Evolutionary conservation across 2,888 invertebrate species (phyloP).

Genomic region (Nomada lathburiana): DNA sequence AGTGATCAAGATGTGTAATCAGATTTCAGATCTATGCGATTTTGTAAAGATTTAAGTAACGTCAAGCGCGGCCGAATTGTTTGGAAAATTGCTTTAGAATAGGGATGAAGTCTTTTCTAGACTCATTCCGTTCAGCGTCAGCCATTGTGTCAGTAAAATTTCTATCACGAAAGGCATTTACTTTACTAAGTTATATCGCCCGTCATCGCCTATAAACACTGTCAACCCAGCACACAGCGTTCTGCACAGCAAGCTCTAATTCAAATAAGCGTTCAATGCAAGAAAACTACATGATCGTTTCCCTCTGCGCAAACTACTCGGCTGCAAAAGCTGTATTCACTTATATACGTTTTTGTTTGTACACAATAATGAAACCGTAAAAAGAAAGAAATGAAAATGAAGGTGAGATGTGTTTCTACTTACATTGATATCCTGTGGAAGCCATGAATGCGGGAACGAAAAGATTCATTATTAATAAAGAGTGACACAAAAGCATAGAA

Average conservation of each 20-base stretch:
- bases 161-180: neutral
- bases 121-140: neutral
- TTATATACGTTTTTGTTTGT: neutral
- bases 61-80: neutral
- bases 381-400: conserved; percentile 26
- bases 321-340: conserved; percentile 1
- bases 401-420: conserved; percentile 65
- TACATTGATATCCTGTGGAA: conserved; percentile 75
- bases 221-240: conserved; percentile 17
- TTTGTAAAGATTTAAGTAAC: neutral
- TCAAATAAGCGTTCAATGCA: conserved; percentile 23
- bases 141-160: conserved; percentile 2
- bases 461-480: conserved; percentile 55
- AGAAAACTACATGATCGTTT: conserved; percentile 2
- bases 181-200: conserved; percentile 25
- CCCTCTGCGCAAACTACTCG: neutral
- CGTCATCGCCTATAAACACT: conserved; percentile 50
- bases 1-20: no score
- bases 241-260: conserved; percentile 28
- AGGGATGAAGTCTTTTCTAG: neutral
- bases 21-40: neutral
- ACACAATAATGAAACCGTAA: neutral
- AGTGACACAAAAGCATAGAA: conserved; percentile 19
- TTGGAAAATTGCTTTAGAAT: conserved; percentile 2
- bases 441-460: conserved; percentile 60